Conservation (phyloP, 2,113 vertebrate genomes). For the Todiramphus chloris region DNA sequence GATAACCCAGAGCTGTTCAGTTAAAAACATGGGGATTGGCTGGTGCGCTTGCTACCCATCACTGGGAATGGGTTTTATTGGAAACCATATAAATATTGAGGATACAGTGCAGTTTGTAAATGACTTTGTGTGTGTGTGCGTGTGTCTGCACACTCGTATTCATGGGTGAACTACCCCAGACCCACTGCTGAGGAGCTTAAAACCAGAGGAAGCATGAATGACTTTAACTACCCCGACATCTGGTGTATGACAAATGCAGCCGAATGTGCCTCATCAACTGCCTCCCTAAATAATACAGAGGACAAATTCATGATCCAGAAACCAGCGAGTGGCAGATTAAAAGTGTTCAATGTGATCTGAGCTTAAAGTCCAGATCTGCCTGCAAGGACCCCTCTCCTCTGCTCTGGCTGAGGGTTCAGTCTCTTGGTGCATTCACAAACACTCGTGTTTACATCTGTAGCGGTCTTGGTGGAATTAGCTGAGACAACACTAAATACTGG, state of each 20-base stretch:
- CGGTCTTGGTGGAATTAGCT: background rate
- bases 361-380: background rate
- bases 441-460: background rate
- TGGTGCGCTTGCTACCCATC: background rate
- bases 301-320: constrained; percentile 59
- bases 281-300: constrained; percentile 14
- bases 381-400: background rate
- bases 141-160: background rate
- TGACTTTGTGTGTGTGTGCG: no score
- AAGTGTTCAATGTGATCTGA: background rate
- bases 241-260: constrained; percentile 45
- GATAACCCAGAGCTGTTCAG: background rate
- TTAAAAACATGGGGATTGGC: background rate
- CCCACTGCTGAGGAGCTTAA: background rate
- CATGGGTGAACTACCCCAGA: background rate
- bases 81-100: background rate
- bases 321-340: background rate
- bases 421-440: background rate
- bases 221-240: constrained; percentile 29
- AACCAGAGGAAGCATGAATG: constrained; percentile 39
- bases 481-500: background rate
- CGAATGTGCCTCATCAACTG: constrained; percentile 10
- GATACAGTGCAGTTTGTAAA: background rate
- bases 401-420: background rate
- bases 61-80: background rate